Percentiles rank a stretch among this genome's conserved stretches.
phyloP scores from a whole-genome alignment of 2,888 invertebrate genomes.

The Orthosia gothica region DNA sequence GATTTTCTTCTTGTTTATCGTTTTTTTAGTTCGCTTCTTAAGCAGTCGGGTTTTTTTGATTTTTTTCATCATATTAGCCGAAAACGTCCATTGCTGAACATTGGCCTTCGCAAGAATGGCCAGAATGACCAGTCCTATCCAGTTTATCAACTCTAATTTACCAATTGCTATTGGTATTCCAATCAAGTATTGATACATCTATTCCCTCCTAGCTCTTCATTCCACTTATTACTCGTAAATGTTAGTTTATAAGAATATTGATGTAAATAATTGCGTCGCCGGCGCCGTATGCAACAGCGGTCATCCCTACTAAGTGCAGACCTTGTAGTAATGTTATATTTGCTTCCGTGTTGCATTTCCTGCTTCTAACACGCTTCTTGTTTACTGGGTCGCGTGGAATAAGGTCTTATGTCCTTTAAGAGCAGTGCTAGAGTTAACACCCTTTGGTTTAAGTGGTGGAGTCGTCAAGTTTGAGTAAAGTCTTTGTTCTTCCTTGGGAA shows the following conservation, averaged over 20 bases:
- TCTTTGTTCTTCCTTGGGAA: constrained; percentile 33
- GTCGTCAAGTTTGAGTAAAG: constrained; percentile 11
- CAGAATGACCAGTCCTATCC: background rate
- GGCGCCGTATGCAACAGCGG: constrained; percentile 54
- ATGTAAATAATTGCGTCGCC: constrained; percentile 46
- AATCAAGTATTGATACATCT: constrained; percentile 12
- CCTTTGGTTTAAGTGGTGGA: constrained; percentile 4
- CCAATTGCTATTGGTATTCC: background rate
- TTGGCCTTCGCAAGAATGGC: background rate
- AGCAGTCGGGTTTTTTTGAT: no score
- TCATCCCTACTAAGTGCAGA: constrained; percentile 52
- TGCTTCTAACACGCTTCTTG: constrained; percentile 58
- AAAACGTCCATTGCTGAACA: no score
- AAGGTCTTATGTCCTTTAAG: constrained; percentile 43
- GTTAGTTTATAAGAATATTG: constrained; percentile 58
- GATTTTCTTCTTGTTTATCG: no score
- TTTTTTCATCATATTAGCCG: background rate
- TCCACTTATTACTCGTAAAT: constrained; percentile 6
- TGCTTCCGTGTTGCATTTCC: constrained; percentile 76
- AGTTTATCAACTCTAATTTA: background rate
- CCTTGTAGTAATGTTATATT: constrained; percentile 64
- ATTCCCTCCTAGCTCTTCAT: constrained; percentile 25
- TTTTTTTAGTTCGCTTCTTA: no score
- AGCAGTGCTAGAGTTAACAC: constrained; percentile 1
- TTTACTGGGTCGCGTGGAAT: constrained; percentile 6